These are phyloP conservation scores for Meloe dianella DNA, from an alignment of 2,888 invertebrate genomes.

Conservation along the genomic window DNA sequence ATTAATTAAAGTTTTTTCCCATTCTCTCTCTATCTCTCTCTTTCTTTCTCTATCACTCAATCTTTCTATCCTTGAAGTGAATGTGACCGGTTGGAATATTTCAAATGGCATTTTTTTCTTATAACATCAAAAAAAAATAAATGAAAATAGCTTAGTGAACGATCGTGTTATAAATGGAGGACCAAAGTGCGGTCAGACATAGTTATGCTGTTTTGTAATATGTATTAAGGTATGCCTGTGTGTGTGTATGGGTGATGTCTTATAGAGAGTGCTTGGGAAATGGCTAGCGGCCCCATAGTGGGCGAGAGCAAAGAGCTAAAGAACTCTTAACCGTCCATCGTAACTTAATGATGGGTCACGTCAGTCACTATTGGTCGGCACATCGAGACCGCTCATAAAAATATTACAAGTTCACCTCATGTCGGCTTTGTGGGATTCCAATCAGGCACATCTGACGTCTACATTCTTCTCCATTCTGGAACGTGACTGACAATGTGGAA, in stretches of 20 bases:
- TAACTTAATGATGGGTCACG: constrained; percentile 59
- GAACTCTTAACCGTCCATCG: constrained; percentile 45
- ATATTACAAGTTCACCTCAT: constrained; percentile 51
- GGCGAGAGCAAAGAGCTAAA: constrained; percentile 42
- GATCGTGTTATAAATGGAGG: not conserved
- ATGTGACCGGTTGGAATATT: not conserved
- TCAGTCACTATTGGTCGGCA: constrained; percentile 58
- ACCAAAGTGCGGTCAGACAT: not conserved
- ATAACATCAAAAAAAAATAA: too few species aligned
- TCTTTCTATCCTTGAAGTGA: not conserved
- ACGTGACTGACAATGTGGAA: constrained; percentile 53
- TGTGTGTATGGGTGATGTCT: not conserved
- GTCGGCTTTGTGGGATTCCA: constrained; percentile 52
- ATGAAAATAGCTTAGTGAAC: not conserved
- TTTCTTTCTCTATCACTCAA: too few species aligned
- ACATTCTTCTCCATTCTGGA: constrained; percentile 46
- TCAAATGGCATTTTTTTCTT: not conserved
- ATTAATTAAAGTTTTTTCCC: not conserved
- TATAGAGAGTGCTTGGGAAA: constrained; percentile 43
- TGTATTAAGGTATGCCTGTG: not conserved
- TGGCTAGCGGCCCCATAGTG: constrained; percentile 45
- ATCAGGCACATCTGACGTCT: constrained; percentile 52
- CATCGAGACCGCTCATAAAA: constrained; percentile 51
- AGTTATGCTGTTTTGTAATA: not conserved
- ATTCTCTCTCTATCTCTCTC: not conserved